Evolutionary conservation across 2,888 invertebrate species (phyloP), one percentile per base, ranked within the genome.

Genomic region (Aleiodes alternator): DNA sequence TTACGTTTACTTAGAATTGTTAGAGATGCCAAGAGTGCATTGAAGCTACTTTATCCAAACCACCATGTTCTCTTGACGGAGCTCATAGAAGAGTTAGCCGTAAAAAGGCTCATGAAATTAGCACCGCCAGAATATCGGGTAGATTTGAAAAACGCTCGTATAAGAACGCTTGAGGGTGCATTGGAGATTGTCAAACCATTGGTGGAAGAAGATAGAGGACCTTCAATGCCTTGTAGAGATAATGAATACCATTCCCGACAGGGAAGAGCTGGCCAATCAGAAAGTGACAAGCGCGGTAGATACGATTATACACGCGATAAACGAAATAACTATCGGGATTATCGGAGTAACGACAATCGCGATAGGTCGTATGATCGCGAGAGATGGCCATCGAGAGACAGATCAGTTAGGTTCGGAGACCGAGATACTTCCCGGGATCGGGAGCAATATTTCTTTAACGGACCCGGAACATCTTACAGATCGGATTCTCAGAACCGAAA

Each of bases 121-220:
- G 56, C 56, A 5, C 29, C 56, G 23, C 23, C 56, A 6, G 56
- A 56, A 56, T 55, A 55, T 56, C 56, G 56, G 1, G 56, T 56
- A 56, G 56, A 56, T 9, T 29, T 56, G 56, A 16, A 11, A 56
- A 16, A 23, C 3, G 56, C 56, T 3, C 23, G 56, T 9, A 23
- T 56, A 56, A 56, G 9, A 56, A 56, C 16, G 29, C 56, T 56
- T 23, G 23, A 56, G 23, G 56, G n/a, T 16, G 56, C 56, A 9
- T 56, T 56, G 9, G 56, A 7, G 7, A 56, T 56, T 56, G 56
- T 56, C 9, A 16, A 56, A 8, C 56, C 23, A 3, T 23, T 23
- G 56, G 56, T 56, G 56, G 56, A 56, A 56, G 56, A 56, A 11
- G 56, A 23, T 56, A 56, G 23, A 14, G 23, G 56, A 56, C 56